Conservation (phyloP, 2,797 vertebrate genomes). For the Enteromius radiatus region DNA sequence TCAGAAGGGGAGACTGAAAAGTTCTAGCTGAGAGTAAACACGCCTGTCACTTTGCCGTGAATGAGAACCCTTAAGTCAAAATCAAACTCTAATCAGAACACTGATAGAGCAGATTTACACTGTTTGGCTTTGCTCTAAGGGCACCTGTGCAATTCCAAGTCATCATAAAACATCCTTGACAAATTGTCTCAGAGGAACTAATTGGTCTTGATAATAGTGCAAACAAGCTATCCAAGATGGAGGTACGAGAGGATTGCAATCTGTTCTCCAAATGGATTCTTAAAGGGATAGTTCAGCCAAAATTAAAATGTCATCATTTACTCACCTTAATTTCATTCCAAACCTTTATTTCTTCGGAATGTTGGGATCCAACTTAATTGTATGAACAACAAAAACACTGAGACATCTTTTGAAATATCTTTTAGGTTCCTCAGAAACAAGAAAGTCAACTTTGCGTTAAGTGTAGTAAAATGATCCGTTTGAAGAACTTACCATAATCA, state of each 20-base stretch:
- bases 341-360: background rate
- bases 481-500: conserved; percentile 86
- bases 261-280: conserved; percentile 43
- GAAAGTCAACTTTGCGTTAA: too few species aligned
- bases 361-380: background rate
- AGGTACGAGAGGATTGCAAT: conserved; percentile 34
- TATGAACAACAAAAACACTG: background rate
- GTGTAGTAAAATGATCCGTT: background rate
- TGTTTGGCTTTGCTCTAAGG: conserved; percentile 57
- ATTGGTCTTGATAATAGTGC: conserved; percentile 42
- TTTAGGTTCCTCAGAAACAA: too few species aligned
- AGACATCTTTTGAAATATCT: too few species aligned
- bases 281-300: conserved; percentile 23
- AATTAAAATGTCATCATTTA: conserved; percentile 9
- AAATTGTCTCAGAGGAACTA: conserved; percentile 36
- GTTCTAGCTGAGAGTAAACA: conserved; percentile 68
- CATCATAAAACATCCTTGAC: conserved; percentile 44
- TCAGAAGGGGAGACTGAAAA: conserved; percentile 63
- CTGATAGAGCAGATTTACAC: conserved; percentile 54
- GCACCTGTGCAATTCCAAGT: conserved; percentile 58
- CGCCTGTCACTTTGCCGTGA: conserved; percentile 59
- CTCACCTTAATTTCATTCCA: conserved; percentile 1
- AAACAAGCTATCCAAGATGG: conserved; percentile 43
- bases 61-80: conserved; percentile 63
- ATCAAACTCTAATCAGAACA: conserved; percentile 62